Evolutionary conservation across 2,113 vertebrate genomes (phyloP).

Genomic region (Chionodraco myersi): DNA sequence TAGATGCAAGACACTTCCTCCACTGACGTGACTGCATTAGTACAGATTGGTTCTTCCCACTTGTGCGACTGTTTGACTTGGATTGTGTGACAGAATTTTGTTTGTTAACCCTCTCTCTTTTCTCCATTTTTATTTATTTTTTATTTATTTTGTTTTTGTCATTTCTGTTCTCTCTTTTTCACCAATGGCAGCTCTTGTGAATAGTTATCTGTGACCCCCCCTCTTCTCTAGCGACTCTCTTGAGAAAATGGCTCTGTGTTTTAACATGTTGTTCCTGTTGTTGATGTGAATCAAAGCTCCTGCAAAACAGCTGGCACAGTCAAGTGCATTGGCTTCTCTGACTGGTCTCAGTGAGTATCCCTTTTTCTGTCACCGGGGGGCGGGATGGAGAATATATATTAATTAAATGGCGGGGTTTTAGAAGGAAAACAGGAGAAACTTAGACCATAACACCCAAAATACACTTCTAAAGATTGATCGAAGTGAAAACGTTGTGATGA

Average conservation of each 20-base stretch:
- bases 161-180: conserved; percentile 89
- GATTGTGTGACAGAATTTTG: conserved; percentile 74
- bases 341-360: conserved; percentile 99
- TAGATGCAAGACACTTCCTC: conserved; percentile 44
- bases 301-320: conserved; percentile 99
- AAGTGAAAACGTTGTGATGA: conserved; percentile 25
- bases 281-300: conserved; percentile 99
- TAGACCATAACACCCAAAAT: conserved; percentile 15
- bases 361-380: conserved; percentile 84
- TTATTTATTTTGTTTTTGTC: conserved; percentile 69
- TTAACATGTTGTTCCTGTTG: conserved; percentile 99
- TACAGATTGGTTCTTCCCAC: conserved; percentile 77
- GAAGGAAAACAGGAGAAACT: conserved; percentile 25
- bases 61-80: conserved; percentile 76
- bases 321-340: conserved; percentile 99
- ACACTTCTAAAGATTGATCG: conserved; percentile 12
- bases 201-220: conserved; percentile 94
- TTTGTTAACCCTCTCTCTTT: conserved; percentile 83
- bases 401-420: conserved; percentile 7
- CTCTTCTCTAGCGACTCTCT: conserved; percentile 89
- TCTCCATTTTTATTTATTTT: conserved; percentile 81
- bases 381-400: conserved; percentile 67
- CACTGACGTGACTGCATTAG: conserved; percentile 77
- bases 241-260: conserved; percentile 99
- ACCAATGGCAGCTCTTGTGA: conserved; percentile 92